Conservation (phyloP, 1,140 invertebrate genomes). For the Eueides isabella region DNA sequence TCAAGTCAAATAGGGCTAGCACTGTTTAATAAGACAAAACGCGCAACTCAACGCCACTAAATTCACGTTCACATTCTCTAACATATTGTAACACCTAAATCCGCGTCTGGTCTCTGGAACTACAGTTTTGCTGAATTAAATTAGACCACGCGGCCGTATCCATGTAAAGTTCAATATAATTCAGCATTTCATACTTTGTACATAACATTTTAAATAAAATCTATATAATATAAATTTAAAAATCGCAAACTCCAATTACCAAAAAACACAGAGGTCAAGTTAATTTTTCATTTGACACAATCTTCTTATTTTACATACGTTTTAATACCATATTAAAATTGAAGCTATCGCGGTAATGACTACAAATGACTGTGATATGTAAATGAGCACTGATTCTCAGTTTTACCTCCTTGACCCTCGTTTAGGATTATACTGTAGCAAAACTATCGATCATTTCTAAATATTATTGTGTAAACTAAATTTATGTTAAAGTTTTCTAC, state of each 20-base stretch:
- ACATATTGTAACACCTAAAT: too few species aligned
- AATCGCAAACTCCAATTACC: slow-evolving; percentile 12
- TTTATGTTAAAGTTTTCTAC: not conserved
- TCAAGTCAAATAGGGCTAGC: too few species aligned
- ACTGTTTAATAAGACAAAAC: too few species aligned
- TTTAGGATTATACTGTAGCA: slow-evolving; percentile 29
- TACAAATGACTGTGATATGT: slow-evolving; percentile 35
- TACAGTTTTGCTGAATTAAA: too few species aligned
- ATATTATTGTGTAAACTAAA: not conserved
- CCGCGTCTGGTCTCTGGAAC: too few species aligned
- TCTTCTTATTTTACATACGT: slow-evolving; percentile 14
- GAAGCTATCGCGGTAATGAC: slow-evolving; percentile 24
- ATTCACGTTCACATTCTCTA: too few species aligned
- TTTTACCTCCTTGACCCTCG: slow-evolving; percentile 26
- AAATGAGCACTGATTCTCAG: slow-evolving; percentile 32
- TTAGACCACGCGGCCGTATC: not conserved
- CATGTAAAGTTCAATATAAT: too few species aligned
- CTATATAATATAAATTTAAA: not conserved
- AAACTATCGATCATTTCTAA: slow-evolving; percentile 16
- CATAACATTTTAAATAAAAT: not conserved
- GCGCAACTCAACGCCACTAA: too few species aligned
- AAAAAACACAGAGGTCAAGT: slow-evolving; percentile 17
- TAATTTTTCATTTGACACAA: slow-evolving; percentile 22
- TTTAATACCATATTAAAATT: slow-evolving; percentile 25
- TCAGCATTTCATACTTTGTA: not conserved